Percentiles rank a stretch among this genome's conserved stretches.
Conservation (phyloP, 2,113 vertebrate genomes). For the Actenoides hombroni region DNA sequence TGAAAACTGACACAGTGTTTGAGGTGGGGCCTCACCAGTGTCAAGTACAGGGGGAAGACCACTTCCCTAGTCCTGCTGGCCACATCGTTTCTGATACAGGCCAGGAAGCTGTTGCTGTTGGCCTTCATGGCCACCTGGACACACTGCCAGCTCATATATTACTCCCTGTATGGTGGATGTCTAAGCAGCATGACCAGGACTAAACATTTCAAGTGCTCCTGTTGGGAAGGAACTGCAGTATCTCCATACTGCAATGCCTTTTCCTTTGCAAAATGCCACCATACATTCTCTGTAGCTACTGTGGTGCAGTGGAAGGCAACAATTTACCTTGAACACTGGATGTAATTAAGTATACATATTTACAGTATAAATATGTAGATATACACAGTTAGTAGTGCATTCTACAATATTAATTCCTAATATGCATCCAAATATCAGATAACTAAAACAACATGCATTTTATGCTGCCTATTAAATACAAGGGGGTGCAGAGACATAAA, state of each 20-base stretch:
- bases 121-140: not conserved
- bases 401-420: not conserved
- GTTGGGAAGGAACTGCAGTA: not conserved
- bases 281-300: accelerated
- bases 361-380: not conserved
- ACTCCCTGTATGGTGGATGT: not conserved
- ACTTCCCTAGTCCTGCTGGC: not conserved
- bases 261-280: not conserved
- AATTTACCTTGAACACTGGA: not conserved
- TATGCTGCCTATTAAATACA: not conserved
- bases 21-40: not conserved
- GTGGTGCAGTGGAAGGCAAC: not conserved
- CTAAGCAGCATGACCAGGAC: not conserved
- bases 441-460: not conserved
- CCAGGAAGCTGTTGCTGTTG: too few relatives aligned
- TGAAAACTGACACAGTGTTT: not conserved
- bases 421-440: not conserved
- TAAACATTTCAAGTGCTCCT: not conserved
- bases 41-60: not conserved
- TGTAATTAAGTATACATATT: not conserved
- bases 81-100: not conserved
- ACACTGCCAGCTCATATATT: not conserved
- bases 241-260: not conserved
- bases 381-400: not conserved
- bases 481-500: not conserved